phyloP scores from a whole-genome alignment of 2,888 invertebrate genomes.

The Dermolepida albohirtum region DNA sequence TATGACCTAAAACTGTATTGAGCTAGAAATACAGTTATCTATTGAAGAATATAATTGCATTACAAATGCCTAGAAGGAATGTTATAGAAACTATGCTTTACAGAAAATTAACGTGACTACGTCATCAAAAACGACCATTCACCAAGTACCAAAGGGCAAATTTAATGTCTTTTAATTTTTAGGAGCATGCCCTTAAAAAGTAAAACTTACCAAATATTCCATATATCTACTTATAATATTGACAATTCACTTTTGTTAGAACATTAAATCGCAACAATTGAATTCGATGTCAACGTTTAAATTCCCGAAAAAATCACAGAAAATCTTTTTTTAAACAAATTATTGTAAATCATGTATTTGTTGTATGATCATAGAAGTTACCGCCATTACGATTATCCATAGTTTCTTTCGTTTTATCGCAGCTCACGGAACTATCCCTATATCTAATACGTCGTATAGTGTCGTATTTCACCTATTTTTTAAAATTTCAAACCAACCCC shows the following conservation, averaged over 20 bases:
- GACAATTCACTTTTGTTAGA: conserved; percentile 9
- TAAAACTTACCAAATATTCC: conserved; percentile 44
- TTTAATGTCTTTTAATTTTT: conserved; percentile 31
- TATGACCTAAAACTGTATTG: conserved; percentile 66
- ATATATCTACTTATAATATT: conserved; percentile 33
- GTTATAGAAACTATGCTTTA: conserved; percentile 39
- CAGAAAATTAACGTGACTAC: conserved; percentile 42
- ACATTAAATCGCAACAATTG: conserved; percentile 2
- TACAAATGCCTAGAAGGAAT: conserved; percentile 44
- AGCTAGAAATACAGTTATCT: conserved; percentile 65
- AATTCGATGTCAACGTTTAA: conserved; percentile 5
- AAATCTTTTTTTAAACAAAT: conserved; percentile 9
- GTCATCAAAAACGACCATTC: conserved; percentile 45
- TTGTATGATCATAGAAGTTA: conserved; percentile 41
- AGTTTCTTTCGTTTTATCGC: conserved; percentile 42
- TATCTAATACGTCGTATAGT: conserved; percentile 2
- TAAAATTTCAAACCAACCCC: conserved; percentile 10
- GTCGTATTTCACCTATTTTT: conserved; percentile 1
- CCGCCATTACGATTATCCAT: conserved; percentile 43
- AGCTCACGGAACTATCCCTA: conserved; percentile 19
- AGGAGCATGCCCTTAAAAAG: conserved; percentile 46
- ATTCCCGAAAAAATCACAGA: conserved; percentile 1
- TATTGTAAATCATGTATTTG: conserved; percentile 30
- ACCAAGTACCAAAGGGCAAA: conserved; percentile 46
- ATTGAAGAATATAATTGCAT: conserved; percentile 45